Percentiles rank a stretch among this genome's conserved stretches.
Evolutionary conservation across 1,140 invertebrate genomes (phyloP).

Genomic region (Temnothorax curvispinosus): DNA sequence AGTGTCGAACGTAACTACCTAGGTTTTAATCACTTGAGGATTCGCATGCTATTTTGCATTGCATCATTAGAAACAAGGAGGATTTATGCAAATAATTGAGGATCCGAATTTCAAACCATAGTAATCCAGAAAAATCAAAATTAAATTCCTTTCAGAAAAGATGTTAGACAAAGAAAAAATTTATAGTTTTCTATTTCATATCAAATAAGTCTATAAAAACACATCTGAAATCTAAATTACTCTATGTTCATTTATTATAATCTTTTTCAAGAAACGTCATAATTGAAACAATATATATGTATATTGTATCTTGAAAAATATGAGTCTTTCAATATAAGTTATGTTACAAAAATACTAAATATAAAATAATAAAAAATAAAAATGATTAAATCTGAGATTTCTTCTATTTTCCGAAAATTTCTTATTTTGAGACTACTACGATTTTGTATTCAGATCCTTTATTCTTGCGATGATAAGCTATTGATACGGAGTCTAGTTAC

Average conservation of each 20-base stretch:
- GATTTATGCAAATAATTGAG: background rate
- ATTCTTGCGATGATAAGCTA: background rate
- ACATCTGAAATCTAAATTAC: background rate
- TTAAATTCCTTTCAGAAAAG: background rate
- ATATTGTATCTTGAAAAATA: background rate
- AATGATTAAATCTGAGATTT: slow-evolving; percentile 1
- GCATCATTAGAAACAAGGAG: background rate
- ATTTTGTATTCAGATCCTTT: slow-evolving; percentile 1
- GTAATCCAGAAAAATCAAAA: background rate
- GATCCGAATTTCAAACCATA: background rate
- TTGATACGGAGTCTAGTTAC: background rate
- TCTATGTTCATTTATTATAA: background rate
- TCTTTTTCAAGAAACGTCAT: background rate
- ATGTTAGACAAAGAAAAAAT: background rate
- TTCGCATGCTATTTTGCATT: background rate
- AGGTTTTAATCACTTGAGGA: background rate
- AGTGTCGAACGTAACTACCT: slow-evolving; percentile 1
- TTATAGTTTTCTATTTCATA: background rate
- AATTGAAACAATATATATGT: background rate
- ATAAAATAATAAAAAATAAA: background rate
- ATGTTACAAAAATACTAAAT: background rate
- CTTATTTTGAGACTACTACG: background rate
- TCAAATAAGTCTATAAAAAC: no score
- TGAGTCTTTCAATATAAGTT: background rate
- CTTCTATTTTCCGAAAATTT: background rate